Evolutionary conservation across 2,888 invertebrate genomes (phyloP).

Genomic region (Noctuana brunneofusca): DNA sequence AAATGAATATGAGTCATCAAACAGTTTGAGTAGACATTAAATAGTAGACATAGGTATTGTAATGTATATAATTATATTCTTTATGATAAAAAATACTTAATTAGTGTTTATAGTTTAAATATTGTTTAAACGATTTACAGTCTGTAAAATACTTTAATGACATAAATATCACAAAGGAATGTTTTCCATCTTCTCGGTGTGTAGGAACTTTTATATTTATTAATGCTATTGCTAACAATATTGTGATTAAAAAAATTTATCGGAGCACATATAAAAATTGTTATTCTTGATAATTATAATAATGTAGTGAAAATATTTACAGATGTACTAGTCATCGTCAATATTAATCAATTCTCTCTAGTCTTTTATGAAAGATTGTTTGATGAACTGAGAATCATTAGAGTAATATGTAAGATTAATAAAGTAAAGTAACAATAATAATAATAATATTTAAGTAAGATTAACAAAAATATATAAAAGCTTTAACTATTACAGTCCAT

Average conservation of each 20-base stretch:
- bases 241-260: background rate
- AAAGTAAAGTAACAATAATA: background rate
- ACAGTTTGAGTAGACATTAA: too few relatives aligned
- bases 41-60: too few relatives aligned
- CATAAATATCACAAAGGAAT: too few relatives aligned
- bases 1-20: too few relatives aligned
- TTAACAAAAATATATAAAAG: background rate
- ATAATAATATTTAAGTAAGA: background rate
- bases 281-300: background rate
- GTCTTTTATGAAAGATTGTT: background rate
- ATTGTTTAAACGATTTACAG: too few relatives aligned
- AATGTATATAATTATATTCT: too few relatives aligned
- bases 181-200: too few relatives aligned
- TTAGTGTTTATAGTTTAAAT: too few relatives aligned
- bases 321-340: background rate
- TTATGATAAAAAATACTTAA: too few relatives aligned
- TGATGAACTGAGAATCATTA: background rate
- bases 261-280: background rate
- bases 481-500: conserved; percentile 12
- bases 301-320: background rate
- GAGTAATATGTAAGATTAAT: background rate
- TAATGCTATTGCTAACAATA: background rate
- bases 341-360: conserved; percentile 10
- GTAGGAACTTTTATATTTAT: too few relatives aligned
- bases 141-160: too few relatives aligned